These are phyloP conservation scores for Paraplagusia blochii DNA, from an alignment of 2,113 vertebrate genomes.

Conservation along the genomic window DNA sequence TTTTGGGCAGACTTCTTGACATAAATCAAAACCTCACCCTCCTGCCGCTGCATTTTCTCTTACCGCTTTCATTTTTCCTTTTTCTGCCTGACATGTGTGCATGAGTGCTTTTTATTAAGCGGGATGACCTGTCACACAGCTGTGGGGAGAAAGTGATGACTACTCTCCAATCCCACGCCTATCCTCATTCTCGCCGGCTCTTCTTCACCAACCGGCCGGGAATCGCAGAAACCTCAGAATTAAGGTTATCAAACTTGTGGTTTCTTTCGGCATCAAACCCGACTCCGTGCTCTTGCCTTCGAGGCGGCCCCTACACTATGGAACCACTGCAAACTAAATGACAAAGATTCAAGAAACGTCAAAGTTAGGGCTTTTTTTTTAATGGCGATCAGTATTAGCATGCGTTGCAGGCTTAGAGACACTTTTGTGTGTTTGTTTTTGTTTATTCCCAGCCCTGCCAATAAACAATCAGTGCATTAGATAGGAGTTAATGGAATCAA, in stretches of 20 bases:
- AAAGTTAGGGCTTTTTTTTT: constrained; percentile 52
- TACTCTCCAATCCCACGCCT: constrained; percentile 11
- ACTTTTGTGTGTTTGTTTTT: constrained; percentile 55
- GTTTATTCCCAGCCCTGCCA: constrained; percentile 54
- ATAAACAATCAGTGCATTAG: constrained; percentile 75
- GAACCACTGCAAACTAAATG: too few species aligned
- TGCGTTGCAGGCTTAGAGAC: constrained; percentile 46
- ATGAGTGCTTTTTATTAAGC: constrained; percentile 65
- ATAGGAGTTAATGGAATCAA: constrained; percentile 74
- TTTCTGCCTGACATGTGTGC: constrained; percentile 31
- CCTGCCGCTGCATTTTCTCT: background rate
- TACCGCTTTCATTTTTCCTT: constrained; percentile 14
- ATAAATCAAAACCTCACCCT: constrained; percentile 5
- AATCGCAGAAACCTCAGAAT: too few species aligned
- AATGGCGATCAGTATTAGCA: constrained; percentile 55
- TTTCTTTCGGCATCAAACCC: too few species aligned
- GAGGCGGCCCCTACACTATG: background rate
- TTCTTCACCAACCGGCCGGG: constrained; percentile 61
- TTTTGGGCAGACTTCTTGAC: constrained; percentile 1
- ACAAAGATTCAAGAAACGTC: constrained; percentile 37
- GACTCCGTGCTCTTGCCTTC: too few species aligned
- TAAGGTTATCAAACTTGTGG: too few species aligned
- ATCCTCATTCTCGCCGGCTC: constrained; percentile 20
- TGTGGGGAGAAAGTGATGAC: constrained; percentile 50
- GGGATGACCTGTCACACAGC: constrained; percentile 65